Conservation (phyloP, 2,888 invertebrate genomes). For the Busseola fusca region DNA sequence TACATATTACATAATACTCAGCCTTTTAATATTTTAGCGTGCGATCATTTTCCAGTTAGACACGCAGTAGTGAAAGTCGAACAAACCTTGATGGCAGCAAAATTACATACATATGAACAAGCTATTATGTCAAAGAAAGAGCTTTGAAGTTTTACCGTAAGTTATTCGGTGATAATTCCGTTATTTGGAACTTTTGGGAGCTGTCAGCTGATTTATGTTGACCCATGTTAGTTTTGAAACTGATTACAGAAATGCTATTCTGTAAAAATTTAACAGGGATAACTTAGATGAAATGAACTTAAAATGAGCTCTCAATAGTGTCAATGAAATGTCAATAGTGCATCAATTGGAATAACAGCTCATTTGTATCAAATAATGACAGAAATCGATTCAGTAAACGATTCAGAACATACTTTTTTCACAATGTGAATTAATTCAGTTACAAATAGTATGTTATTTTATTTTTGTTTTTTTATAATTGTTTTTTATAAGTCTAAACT, state of each 20-base stretch:
- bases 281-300: too few relatives aligned
- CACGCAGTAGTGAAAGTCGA: slow-evolving; percentile 52
- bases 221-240: background rate
- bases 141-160: slow-evolving; percentile 15
- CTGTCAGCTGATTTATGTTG: background rate
- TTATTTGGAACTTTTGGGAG: background rate
- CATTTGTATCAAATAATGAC: too few relatives aligned
- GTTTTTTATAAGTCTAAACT: background rate
- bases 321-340: too few relatives aligned
- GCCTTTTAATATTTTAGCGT: slow-evolving; percentile 29
- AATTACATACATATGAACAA: slow-evolving; percentile 16
- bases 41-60: slow-evolving; percentile 31
- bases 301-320: too few relatives aligned
- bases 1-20: slow-evolving; percentile 26
- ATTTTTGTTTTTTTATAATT: too few relatives aligned
- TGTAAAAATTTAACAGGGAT: too few relatives aligned
- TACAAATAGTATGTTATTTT: too few relatives aligned
- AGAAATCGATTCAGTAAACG: too few relatives aligned
- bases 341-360: too few relatives aligned
- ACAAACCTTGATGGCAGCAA: slow-evolving; percentile 22
- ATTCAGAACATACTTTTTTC: too few relatives aligned
- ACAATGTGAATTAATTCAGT: too few relatives aligned
- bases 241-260: background rate
- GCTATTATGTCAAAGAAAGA: slow-evolving; percentile 8
- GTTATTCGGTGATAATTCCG: background rate